Conservation (phyloP, 2,113 vertebrate genomes). For the Xiphias gladius region DNA sequence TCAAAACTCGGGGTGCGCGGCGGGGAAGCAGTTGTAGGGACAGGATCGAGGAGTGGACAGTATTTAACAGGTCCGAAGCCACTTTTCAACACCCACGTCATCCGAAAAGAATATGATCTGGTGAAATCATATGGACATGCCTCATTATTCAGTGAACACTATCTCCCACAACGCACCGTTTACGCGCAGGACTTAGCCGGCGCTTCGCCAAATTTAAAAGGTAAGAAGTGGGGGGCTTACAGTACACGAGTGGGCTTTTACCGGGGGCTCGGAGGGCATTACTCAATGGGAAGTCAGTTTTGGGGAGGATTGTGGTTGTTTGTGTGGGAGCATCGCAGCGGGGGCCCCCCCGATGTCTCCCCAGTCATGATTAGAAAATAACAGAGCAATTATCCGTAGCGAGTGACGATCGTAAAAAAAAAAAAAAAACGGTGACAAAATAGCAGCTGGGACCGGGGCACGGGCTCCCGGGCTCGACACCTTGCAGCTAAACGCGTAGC, state of each 20-base stretch:
- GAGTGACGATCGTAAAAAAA: conserved; percentile 89
- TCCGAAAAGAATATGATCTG: conserved; percentile 92
- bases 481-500: conserved; percentile 25
- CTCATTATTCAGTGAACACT: conserved; percentile 96
- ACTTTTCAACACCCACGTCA: conserved; percentile 89
- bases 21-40: conserved; percentile 87
- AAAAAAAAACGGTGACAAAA: conserved; percentile 82
- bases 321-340: conserved; percentile 84
- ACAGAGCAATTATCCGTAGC: conserved; percentile 91
- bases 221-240: conserved; percentile 87
- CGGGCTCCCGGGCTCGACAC: conserved; percentile 41
- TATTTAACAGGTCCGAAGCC: conserved; percentile 90
- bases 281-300: conserved; percentile 86
- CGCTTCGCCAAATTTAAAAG: conserved; percentile 89
- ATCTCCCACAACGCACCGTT: conserved; percentile 91
- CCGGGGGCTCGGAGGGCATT: conserved; percentile 46
- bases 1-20: conserved; percentile 85
- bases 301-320: conserved; percentile 77
- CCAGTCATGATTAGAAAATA: conserved; percentile 91
- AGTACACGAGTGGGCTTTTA: conserved; percentile 58
- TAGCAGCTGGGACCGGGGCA: conserved; percentile 66
- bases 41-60: conserved; percentile 88
- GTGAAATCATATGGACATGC: conserved; percentile 96
- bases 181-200: conserved; percentile 91
- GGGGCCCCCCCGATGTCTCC: conserved; percentile 87